Conservation (phyloP, 2,888 invertebrate genomes). For the Spicauda simplicius region DNA sequence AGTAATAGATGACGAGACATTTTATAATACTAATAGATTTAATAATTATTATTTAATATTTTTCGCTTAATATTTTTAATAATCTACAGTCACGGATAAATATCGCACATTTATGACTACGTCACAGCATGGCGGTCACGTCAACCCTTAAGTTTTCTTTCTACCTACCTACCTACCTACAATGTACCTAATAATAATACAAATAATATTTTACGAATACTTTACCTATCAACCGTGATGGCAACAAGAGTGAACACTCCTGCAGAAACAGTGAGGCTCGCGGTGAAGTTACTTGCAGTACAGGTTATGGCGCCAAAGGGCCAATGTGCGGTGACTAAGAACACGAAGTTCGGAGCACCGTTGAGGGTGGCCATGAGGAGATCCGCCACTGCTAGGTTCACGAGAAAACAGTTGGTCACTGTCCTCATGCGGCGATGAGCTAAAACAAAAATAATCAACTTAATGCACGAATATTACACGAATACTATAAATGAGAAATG, state of each 20-base stretch:
- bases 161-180: too few species aligned
- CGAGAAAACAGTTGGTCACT: constrained; percentile 95
- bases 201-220: neutral
- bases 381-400: constrained; percentile 95
- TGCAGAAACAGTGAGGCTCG: constrained; percentile 94
- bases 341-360: constrained; percentile 94
- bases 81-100: too few species aligned
- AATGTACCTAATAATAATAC: too few species aligned
- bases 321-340: constrained; percentile 94
- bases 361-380: constrained; percentile 94
- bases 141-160: too few species aligned
- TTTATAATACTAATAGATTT: too few species aligned
- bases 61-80: too few species aligned
- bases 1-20: too few species aligned
- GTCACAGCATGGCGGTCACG: too few species aligned
- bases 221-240: constrained; percentile 95
- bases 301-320: constrained; percentile 94
- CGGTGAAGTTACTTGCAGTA: constrained; percentile 94
- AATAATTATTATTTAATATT: too few species aligned
- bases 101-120: too few species aligned
- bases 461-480: neutral
- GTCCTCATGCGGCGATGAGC: constrained; percentile 94
- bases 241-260: constrained; percentile 96
- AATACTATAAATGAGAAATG: too few species aligned
- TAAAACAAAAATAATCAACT: constrained; percentile 55